Evolutionary conservation across 2,797 vertebrate species (phyloP), one percentile per base, ranked within the genome.

Genomic region (Gallinago stenura): DNA sequence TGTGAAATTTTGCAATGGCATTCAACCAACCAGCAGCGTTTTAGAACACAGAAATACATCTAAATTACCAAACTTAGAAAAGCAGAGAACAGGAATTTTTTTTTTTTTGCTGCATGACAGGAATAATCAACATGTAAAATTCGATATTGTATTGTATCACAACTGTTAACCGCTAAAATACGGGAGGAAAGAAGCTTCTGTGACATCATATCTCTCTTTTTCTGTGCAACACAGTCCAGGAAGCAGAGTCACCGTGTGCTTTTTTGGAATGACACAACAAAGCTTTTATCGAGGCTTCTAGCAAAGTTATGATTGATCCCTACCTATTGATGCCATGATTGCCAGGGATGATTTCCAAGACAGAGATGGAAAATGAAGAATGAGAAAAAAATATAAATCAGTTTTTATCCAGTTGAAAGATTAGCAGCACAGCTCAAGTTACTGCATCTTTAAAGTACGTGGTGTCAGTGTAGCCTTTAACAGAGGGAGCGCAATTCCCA

Each of bases 361-460:
- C 10, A 89, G 25, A 57, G 31, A 10, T 31, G 15, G 54, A 68
- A 83, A 94, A 43, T 12, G 45, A 80, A 83, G 16, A 83, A 53
- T 14, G 30, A 64, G 14, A 4, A 2, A 15, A 37, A 41, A 41
- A 37, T 17, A n/a, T 14, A 50, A 43, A 22, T 24, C 14, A 10
- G 5, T 28, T 90, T 84, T 66, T 60, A 7, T 60, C 13, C 28
- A 33, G 26, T 6, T 41, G 41, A 57, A 77, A 75, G 53, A 6
- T 20, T 12, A 70, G 26, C 0, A 0, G 56, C 39, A 26, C 43
- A 51, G 48, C 17, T 71, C 5, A 16, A 21, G 21, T 35, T 51
- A 16, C 68, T 88, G 62, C 17, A 9, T 68, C 2, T 66, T 17
- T n/a, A 39, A 39, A 39, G 41, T 8, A n/a, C 0, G 0, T 3